Conservation (phyloP, 2,888 invertebrate genomes). For the Microctonus hyperodae region DNA sequence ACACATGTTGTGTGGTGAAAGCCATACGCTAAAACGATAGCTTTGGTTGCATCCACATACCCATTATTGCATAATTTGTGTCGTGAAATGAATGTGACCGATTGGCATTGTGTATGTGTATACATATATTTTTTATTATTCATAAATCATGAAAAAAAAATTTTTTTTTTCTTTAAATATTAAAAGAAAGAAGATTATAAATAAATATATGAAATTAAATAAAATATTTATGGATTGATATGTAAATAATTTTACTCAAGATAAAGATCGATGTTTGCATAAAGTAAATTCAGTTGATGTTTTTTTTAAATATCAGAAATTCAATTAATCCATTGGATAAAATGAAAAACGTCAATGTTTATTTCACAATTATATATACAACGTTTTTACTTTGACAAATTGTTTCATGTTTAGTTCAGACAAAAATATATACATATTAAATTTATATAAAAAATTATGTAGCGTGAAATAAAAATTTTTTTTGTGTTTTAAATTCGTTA, state of each 20-base stretch:
- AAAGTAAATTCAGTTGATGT: neutral
- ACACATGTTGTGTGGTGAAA: slow-evolving; percentile 25
- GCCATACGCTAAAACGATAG: slow-evolving; percentile 25
- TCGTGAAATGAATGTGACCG: slow-evolving; percentile 14
- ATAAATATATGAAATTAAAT: too few relatives aligned
- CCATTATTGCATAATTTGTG: slow-evolving; percentile 11
- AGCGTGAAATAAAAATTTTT: neutral
- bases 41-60: slow-evolving; percentile 6
- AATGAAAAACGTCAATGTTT: neutral
- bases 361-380: neutral
- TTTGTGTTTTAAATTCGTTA: neutral
- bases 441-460: neutral
- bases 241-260: neutral
- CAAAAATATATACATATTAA: neutral
- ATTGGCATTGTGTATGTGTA: slow-evolving; percentile 8
- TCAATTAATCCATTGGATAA: neutral
- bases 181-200: too few relatives aligned
- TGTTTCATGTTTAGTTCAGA: neutral
- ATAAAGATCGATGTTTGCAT: neutral
- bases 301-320: neutral
- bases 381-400: neutral
- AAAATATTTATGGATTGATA: neutral
- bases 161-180: too few relatives aligned
- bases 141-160: neutral
- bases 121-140: neutral